Evolutionary conservation across 2,797 vertebrate genomes (phyloP).

Genomic region (Mionectes olivaceus): DNA sequence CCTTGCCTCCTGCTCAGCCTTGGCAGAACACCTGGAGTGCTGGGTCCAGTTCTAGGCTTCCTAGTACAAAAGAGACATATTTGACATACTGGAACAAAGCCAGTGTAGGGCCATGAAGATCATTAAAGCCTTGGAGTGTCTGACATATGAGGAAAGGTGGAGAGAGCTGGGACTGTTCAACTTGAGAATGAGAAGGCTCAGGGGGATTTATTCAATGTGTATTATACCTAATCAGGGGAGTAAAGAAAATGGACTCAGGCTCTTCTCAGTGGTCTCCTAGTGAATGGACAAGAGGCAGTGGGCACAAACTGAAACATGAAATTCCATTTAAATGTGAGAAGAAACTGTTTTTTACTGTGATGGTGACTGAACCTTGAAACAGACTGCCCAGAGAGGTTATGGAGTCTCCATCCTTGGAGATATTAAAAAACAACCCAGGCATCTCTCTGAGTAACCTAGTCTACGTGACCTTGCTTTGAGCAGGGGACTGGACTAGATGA

Average conservation of each 20-base stretch:
- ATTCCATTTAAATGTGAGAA: background rate
- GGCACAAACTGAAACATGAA: background rate
- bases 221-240: background rate
- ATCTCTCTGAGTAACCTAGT: background rate
- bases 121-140: background rate
- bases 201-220: background rate
- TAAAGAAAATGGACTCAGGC: background rate
- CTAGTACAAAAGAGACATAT: background rate
- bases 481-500: background rate
- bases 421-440: background rate
- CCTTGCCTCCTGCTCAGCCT: background rate
- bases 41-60: background rate
- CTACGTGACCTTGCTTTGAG: background rate
- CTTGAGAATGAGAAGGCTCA: background rate
- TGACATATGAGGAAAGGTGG: background rate
- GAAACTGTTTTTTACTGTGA: background rate
- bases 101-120: background rate
- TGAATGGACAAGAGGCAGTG: background rate
- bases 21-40: background rate
- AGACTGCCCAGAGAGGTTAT: background rate
- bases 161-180: background rate
- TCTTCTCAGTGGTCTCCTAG: background rate
- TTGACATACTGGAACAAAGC: background rate
- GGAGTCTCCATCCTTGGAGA: background rate
- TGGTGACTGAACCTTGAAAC: fast-evolving